These are phyloP conservation scores for Xiphophorus couchianus DNA, from an alignment of 2,113 vertebrate species.

Conservation along the genomic window DNA sequence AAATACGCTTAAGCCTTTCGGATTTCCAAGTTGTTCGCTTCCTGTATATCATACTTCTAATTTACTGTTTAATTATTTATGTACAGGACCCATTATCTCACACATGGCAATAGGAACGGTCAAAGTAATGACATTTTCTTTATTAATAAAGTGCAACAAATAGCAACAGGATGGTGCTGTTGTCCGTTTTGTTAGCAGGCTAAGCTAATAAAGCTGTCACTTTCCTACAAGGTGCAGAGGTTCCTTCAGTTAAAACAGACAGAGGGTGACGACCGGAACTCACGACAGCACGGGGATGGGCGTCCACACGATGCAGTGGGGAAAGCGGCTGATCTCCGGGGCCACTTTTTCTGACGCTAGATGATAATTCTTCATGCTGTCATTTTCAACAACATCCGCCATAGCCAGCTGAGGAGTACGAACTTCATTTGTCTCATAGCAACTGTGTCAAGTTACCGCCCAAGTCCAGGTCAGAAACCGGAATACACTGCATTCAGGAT, in stretches of 20 bases:
- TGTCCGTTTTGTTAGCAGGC: conserved; percentile 43
- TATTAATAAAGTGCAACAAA: neutral
- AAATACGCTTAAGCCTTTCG: neutral
- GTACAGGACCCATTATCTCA: neutral
- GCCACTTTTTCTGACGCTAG: conserved; percentile 81
- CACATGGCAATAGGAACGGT: neutral
- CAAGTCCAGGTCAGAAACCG: neutral
- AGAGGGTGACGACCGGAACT: conserved; percentile 67
- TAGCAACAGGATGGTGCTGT: neutral
- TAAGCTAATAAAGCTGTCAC: conserved; percentile 53
- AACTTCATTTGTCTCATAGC: conserved; percentile 70
- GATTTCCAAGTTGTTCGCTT: neutral
- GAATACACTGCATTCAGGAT: fast-evolving
- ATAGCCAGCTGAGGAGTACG: conserved; percentile 80
- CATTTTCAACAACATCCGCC: conserved; percentile 89
- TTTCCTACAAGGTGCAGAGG: neutral
- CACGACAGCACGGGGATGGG: conserved; percentile 96
- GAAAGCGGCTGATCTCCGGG: conserved; percentile 85
- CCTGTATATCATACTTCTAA: neutral
- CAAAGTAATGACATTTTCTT: conserved; percentile 14
- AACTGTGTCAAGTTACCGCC: conserved; percentile 1
- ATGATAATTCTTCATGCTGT: conserved; percentile 85
- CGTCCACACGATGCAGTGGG: conserved; percentile 95
- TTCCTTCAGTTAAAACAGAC: neutral
- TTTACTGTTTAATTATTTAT: neutral